Evolutionary conservation across 1,140 invertebrate species (phyloP).

Genomic region (Drosophila bifasciata): DNA sequence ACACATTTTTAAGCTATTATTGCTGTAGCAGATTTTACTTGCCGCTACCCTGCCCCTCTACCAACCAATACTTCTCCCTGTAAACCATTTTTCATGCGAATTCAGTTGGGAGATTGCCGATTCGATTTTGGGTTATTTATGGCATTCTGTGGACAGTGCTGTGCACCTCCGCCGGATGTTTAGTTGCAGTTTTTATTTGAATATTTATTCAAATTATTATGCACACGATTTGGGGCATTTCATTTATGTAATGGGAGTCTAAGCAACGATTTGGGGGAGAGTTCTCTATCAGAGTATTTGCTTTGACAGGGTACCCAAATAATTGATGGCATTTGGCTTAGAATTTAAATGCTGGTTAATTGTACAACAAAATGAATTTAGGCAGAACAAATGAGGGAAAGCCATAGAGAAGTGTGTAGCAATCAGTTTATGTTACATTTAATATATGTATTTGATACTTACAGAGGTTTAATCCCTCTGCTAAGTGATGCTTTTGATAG

Average conservation of each 20-base stretch:
- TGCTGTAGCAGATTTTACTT: slow-evolving; percentile 37
- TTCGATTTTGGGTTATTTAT: slow-evolving; percentile 64
- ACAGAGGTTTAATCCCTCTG: no score
- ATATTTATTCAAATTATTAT: slow-evolving; percentile 73
- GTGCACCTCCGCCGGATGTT: slow-evolving; percentile 75
- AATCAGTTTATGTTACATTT: no score
- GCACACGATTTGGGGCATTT: slow-evolving; percentile 53
- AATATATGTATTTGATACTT: no score
- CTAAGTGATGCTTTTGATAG: no score
- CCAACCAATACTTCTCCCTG: not conserved
- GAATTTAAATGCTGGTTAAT: not conserved
- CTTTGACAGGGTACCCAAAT: slow-evolving; percentile 7
- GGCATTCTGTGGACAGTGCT: slow-evolving; percentile 41
- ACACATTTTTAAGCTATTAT: slow-evolving; percentile 78
- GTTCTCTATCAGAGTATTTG: slow-evolving; percentile 10
- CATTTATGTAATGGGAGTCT: slow-evolving; percentile 48
- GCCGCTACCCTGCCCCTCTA: not conserved
- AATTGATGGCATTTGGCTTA: slow-evolving; percentile 10
- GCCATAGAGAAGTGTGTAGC: no score
- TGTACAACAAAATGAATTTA: not conserved
- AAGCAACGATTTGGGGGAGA: slow-evolving; percentile 18
- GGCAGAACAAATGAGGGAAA: no score
- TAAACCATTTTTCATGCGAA: slow-evolving; percentile 54
- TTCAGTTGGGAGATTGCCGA: slow-evolving; percentile 33
- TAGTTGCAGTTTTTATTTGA: slow-evolving; percentile 64